A percentile compares a stretch with the other conserved stretches of the same genome.
These are phyloP conservation scores for Gymnarchus niloticus DNA, from an alignment of 2,113 vertebrate genomes.

Conservation along the genomic window DNA sequence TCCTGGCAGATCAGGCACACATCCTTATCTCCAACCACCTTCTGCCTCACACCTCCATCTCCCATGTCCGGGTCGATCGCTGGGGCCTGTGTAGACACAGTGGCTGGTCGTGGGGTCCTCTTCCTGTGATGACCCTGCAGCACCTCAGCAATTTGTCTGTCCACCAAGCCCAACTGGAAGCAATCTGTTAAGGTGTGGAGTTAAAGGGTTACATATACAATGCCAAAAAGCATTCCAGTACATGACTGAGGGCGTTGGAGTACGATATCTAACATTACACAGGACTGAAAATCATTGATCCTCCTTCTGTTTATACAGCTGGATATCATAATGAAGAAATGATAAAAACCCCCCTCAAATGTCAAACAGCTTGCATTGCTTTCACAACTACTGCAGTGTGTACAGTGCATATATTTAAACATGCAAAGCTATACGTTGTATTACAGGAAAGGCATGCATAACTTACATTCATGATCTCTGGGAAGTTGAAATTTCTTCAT, in stretches of 20 bases:
- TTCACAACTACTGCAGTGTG: too few relatives aligned
- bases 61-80: conserved; percentile 12
- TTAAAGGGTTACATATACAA: neutral
- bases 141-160: conserved; percentile 60
- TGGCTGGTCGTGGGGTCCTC: conserved; percentile 17
- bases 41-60: conserved; percentile 44
- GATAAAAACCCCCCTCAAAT: too few relatives aligned
- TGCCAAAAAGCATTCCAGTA: neutral
- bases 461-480: conserved; percentile 69
- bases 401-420: too few relatives aligned
- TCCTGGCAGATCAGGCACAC: conserved; percentile 69
- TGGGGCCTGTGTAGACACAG: neutral
- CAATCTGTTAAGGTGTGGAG: conserved; percentile 44
- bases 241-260: neutral
- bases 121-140: conserved; percentile 47
- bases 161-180: conserved; percentile 60
- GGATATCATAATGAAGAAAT: too few relatives aligned
- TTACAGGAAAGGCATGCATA: neutral
- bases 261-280: too few relatives aligned
- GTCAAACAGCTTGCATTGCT: too few relatives aligned
- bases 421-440: too few relatives aligned
- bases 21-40: conserved; percentile 51
- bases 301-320: too few relatives aligned
- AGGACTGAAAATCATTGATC: too few relatives aligned
- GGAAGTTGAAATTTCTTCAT: conserved; percentile 66